Evolutionary conservation across 2,888 invertebrate species (phyloP).

Genomic region (Erynnis tages): DNA sequence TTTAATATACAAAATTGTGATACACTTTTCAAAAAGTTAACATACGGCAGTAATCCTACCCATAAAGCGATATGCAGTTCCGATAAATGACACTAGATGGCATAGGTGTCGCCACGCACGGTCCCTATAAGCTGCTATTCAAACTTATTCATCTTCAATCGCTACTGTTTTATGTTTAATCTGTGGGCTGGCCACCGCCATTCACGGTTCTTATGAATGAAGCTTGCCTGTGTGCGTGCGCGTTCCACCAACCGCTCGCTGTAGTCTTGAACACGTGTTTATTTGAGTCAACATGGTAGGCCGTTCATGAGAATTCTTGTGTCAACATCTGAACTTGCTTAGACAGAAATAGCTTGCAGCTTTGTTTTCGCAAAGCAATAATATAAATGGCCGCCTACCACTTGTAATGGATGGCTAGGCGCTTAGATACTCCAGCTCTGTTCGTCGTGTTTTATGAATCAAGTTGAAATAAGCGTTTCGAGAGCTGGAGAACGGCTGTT

Average conservation of each 20-base stretch:
- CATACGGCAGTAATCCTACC: too few species aligned
- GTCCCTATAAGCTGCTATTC: too few species aligned
- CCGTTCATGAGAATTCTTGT: constrained; percentile 79
- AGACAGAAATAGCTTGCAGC: constrained; percentile 70
- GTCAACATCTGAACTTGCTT: constrained; percentile 70
- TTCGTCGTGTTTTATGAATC: constrained; percentile 20
- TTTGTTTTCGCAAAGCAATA: constrained; percentile 65
- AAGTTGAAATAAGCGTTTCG: constrained; percentile 19
- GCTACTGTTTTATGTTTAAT: background rate
- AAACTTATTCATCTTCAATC: background rate
- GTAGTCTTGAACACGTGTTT: constrained; percentile 67
- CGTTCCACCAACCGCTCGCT: constrained; percentile 37
- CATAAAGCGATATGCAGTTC: too few species aligned
- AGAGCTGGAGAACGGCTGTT: background rate
- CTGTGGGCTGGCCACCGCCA: constrained; percentile 41
- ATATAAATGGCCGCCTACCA: constrained; percentile 36
- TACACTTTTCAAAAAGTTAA: too few species aligned
- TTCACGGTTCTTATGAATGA: constrained; percentile 66
- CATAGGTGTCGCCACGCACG: too few species aligned
- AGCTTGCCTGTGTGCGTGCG: constrained; percentile 54
- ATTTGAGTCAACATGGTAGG: constrained; percentile 67
- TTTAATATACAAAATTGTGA: too few species aligned
- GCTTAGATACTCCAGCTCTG: constrained; percentile 8
- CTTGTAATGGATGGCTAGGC: constrained; percentile 21
- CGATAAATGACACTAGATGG: too few species aligned